Evolutionary conservation across 1,140 invertebrate genomes (phyloP), one percentile per base, ranked within the genome.

Genomic region (Bombus polaris): DNA sequence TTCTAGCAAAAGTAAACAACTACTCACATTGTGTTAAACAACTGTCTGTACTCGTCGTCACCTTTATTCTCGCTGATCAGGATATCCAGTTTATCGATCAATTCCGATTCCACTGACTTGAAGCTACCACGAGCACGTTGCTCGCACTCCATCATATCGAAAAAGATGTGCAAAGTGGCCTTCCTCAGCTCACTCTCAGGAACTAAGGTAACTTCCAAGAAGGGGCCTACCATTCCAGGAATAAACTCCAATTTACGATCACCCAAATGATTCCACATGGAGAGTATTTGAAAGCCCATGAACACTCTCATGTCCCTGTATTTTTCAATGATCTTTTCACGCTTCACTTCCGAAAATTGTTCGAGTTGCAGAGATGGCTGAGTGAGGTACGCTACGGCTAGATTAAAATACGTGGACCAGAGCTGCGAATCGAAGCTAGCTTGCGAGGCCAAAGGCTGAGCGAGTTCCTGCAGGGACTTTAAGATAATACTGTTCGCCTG

Each of bases 141-240:
- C 93, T 99, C 99, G 92, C 97, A 98, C 87, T 99, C 98, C 98
- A 99, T 99, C 97, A 99, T 98, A 92, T 99, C 98, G 92, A 99
- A 99, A 91, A 99, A 98, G 47, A 99, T 98, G 18, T 98, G 98
- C 32, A 99, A 96, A 0, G 98, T 99, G 0, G 98, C 98, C 92
- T 98, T 98, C 12, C 99, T 96, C 32, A 99, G 93, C 90, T 98
- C 97, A 83, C 96, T 96, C 93, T 99, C 98, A 1, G 98, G 98
- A 35, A 99, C 98, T 35, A 99, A 95, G 0, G 98, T 98, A 13
- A 99, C 98, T 95, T 99, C 98, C 25, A 99, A 95, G 91, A 99
- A 97, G 0, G 98, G 98, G 5, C 98, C 98, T 15, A 99, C 98
- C 96, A 99, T 97, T 3, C 97, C 97, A 1, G 98, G 98, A 91